Base-by-base conservation (phyloP, 92 coral and sea anemone species). In the Parazoanthus atlanticus region DNA sequence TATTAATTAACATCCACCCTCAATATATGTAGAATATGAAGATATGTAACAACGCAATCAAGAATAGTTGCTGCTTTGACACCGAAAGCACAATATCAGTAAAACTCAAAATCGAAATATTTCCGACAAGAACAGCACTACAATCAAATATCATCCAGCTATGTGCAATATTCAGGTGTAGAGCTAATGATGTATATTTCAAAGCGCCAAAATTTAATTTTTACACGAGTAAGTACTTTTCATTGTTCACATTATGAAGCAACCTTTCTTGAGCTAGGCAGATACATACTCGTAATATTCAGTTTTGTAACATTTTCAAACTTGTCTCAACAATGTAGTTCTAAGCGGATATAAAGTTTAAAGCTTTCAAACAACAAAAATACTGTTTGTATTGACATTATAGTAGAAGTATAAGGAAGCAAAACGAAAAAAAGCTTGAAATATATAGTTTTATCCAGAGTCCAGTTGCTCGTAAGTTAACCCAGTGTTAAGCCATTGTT, bases 301-400 rank as follows among this genome's bases (percentile, higher is more conserved):
- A 74, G 78, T 74, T 74, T 13, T 33, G 78, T 74, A 74, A 74
- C 78, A 74, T 74, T 31, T 74, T 74, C 26, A 74, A 74, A 74
- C 9, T 74, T 32, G 47, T 74, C 78, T 12, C 78, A 33, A 74
- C 78, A 74, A 74, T n/a, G 47, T 74, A 74, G 47, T 74, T 74
- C 47, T 33, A 74, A 32, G 47, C 46, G 78, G 78, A 74, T 33
- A 74, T 19, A 17, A 74, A 74, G 26, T 33, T 74, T 74, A 0
- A 15, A 74, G 78, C 78, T 31, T 47, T 74, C 78, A 33, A 74
- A 74, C 78, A 74, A 74, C 78, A 74, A 74, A 74, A 74, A 1
- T 74, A 74, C 78, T 74, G 47, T 74, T 13, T 74, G 78, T n/a
- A n/a, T n/a, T n/a, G n/a, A n/a, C n/a, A n/a, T n/a, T n/a, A n/a